These are phyloP conservation scores for Speoplatyrhinus poulsoni DNA, from an alignment of 2,113 vertebrate genomes.

Conservation along the genomic window DNA sequence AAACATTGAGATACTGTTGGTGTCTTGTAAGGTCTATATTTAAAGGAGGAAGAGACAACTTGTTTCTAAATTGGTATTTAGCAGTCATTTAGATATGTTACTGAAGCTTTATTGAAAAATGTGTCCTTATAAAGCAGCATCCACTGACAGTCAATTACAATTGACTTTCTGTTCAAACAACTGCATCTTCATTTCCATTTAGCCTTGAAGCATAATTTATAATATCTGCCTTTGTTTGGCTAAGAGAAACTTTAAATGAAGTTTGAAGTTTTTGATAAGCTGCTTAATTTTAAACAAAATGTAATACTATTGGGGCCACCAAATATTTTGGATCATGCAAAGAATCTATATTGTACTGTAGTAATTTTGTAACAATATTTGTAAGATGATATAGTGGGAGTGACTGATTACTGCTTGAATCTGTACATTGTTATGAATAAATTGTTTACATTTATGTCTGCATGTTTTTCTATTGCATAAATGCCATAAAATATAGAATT, in stretches of 20 bases:
- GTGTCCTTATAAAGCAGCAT: constrained; percentile 80
- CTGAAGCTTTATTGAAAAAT: constrained; percentile 81
- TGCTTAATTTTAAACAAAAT: constrained; percentile 91
- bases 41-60: constrained; percentile 31
- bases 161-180: constrained; percentile 84
- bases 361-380: constrained; percentile 99
- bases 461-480: background rate
- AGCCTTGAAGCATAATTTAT: constrained; percentile 84
- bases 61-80: constrained; percentile 76
- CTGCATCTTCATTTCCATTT: constrained; percentile 75
- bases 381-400: constrained; percentile 95
- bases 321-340: constrained; percentile 99
- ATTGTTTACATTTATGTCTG: constrained; percentile 88
- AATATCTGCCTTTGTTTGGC: constrained; percentile 84
- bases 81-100: constrained; percentile 53
- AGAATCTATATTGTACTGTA: constrained; percentile 99
- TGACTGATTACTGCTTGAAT: constrained; percentile 97
- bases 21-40: constrained; percentile 45
- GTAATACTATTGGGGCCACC: constrained; percentile 91
- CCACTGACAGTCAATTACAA: constrained; percentile 65
- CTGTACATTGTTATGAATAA: constrained; percentile 93
- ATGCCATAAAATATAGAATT: background rate
- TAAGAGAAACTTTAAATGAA: constrained; percentile 87
- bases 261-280: constrained; percentile 90
- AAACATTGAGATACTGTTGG: constrained; percentile 42